phyloP scores from a whole-genome alignment of 2,797 vertebrate genomes.

The Furcifer pardalis region DNA sequence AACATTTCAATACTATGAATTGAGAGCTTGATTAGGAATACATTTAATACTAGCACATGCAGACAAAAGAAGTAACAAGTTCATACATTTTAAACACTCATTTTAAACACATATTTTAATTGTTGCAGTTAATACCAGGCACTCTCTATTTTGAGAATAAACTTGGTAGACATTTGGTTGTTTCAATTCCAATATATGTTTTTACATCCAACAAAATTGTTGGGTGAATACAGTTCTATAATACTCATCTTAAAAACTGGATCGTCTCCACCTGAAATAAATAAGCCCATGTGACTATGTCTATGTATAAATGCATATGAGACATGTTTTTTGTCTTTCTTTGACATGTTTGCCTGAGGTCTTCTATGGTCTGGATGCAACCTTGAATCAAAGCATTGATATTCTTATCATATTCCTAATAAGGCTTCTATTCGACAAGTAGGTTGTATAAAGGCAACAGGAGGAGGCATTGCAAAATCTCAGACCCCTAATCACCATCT shows the following conservation, averaged over 20 bases:
- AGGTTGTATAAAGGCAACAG: neutral
- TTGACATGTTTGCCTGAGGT: neutral
- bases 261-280: neutral
- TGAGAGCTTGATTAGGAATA: neutral
- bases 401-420: neutral
- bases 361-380: neutral
- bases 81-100: neutral
- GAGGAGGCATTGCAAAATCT: neutral
- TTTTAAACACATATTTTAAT: neutral
- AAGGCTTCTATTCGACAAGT: neutral
- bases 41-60: constrained; percentile 21
- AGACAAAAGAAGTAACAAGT: neutral
- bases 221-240: neutral
- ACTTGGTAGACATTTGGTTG: neutral
- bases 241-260: neutral
- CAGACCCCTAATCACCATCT: no score
- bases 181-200: neutral
- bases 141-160: neutral
- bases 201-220: neutral
- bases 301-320: neutral
- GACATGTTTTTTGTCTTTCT: neutral
- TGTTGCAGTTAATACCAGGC: neutral
- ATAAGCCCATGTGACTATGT: neutral
- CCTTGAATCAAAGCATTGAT: neutral
- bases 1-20: constrained; percentile 5